phyloP scores from a whole-genome alignment of 2,113 vertebrate species.

The Pseudolaguvia tuberculata region DNA sequence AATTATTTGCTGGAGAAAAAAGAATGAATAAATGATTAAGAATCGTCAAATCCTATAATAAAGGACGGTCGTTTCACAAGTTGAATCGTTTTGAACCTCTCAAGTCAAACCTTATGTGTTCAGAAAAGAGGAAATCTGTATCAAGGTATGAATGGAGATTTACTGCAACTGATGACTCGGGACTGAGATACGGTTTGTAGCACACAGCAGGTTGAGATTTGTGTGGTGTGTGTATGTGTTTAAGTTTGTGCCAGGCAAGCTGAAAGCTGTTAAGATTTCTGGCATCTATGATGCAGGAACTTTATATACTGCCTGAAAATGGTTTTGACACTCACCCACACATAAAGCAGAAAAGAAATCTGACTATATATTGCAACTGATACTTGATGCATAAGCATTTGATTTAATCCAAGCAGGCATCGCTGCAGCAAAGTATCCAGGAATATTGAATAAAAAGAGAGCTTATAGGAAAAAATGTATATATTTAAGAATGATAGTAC shows the following conservation, averaged over 20 bases:
- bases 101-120: not conserved
- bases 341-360: not conserved
- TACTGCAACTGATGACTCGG: not conserved
- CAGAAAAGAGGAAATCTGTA: not conserved
- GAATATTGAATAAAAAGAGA: slow-evolving; percentile 4
- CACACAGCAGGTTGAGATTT: not conserved
- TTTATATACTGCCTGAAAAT: slow-evolving; percentile 17
- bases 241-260: not conserved
- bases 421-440: slow-evolving; percentile 7
- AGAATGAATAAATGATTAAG: slow-evolving; percentile 1
- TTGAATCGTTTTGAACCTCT: not conserved
- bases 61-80: not conserved
- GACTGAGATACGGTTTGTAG: not conserved
- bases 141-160: not conserved
- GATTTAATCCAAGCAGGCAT: not conserved
- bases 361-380: not conserved
- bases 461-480: not conserved
- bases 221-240: not conserved
- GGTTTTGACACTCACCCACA: slow-evolving; percentile 1
- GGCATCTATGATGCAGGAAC: slow-evolving; percentile 1
- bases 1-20: not conserved
- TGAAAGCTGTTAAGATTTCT: not conserved
- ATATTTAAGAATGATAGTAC: slow-evolving; percentile 14
- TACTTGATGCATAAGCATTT: not conserved
- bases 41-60: not conserved